Conservation (phyloP, 2,113 vertebrate genomes). For the Sinocyclocheilus rhinocerous region DNA sequence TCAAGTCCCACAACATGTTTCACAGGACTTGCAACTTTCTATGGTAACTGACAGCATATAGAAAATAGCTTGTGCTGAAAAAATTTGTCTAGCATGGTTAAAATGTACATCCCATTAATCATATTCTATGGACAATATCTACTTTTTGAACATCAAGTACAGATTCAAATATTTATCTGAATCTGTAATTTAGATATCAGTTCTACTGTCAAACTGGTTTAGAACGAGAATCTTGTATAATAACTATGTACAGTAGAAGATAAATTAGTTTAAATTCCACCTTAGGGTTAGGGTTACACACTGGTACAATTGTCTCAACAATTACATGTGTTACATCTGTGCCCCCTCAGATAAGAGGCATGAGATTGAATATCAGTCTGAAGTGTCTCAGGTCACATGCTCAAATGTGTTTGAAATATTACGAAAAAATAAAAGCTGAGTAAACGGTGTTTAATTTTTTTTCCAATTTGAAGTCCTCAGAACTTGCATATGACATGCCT, state of each 20-base stretch:
- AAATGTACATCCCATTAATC: neutral
- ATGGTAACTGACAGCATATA: neutral
- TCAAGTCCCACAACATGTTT: neutral
- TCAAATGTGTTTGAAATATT: neutral
- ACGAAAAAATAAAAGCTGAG: neutral
- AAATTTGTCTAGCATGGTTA: neutral
- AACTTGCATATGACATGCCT: constrained; percentile 2
- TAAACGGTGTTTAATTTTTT: neutral
- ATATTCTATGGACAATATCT: neutral
- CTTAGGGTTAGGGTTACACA: neutral
- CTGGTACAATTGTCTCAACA: neutral
- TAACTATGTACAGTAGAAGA: neutral
- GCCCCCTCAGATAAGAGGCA: neutral
- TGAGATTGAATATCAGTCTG: neutral
- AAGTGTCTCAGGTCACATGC: neutral
- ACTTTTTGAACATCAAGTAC: neutral
- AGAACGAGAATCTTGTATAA: neutral
- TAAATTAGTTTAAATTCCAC: neutral
- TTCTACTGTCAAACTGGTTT: neutral
- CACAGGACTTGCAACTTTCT: neutral
- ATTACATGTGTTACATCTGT: neutral
- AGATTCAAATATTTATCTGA: neutral
- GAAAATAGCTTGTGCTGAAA: neutral
- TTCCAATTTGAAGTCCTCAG: neutral
- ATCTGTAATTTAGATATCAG: neutral